phyloP scores from a whole-genome alignment of 1,140 invertebrate genomes.

The Drosophila oshimai region DNA sequence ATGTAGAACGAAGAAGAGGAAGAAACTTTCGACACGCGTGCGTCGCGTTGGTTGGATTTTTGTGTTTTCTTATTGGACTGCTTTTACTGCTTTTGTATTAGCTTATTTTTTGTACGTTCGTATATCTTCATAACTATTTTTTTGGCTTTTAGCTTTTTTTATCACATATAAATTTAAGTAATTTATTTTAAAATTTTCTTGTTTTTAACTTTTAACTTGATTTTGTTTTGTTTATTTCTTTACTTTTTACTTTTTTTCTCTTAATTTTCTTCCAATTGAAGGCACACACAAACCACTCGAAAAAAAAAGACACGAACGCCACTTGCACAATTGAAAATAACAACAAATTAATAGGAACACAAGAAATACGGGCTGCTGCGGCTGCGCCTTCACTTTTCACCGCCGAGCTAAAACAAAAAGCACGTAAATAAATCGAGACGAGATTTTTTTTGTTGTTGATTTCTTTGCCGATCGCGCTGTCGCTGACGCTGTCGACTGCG shows the following conservation, averaged over 20 bases:
- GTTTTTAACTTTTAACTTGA: not conserved
- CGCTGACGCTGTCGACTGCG: not conserved
- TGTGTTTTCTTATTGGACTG: constrained; percentile 6
- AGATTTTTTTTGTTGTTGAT: constrained; percentile 23
- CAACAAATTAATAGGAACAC: constrained; percentile 14
- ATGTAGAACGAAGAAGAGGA: not conserved
- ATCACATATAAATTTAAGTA: too few species aligned
- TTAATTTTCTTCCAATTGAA: constrained; percentile 1
- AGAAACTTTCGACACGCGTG: constrained; percentile 52
- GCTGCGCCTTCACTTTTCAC: constrained; percentile 58
- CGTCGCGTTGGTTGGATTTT: constrained; percentile 27
- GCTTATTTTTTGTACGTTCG: not conserved
- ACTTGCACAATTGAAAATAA: constrained; percentile 50
- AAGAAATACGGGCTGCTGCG: constrained; percentile 41
- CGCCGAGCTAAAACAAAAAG: constrained; percentile 23
- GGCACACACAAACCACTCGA: not conserved
- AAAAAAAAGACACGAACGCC: constrained; percentile 38
- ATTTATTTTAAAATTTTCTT: not conserved
- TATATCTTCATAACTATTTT: not conserved
- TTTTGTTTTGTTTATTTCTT: not conserved
- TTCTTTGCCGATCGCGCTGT: constrained; percentile 29
- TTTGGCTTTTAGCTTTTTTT: not conserved
- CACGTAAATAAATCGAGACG: constrained; percentile 7
- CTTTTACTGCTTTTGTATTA: not conserved
- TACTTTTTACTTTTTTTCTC: not conserved